Base-by-base conservation (phyloP, 37 sponge, comb jelly and placozoan genomes). In the Cladorhizidae sp. region DNA sequence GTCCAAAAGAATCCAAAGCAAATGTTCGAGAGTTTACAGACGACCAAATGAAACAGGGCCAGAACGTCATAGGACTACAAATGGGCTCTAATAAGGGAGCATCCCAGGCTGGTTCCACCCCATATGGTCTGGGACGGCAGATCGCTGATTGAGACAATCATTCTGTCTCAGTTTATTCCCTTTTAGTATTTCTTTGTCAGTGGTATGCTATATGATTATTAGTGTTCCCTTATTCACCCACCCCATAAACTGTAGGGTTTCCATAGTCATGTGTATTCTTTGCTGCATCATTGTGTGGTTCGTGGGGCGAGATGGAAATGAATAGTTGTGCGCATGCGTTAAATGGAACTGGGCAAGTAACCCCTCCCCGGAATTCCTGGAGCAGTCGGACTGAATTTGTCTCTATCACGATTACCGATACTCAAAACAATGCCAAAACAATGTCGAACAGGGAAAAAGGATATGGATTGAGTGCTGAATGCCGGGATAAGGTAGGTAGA, bases 81-180 rank as follows among this genome's bases (percentile, higher is more conserved):
- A 90, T 90, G 91, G 98, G 98, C 56, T 80, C 91, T 22, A 95
- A 92, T 79, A 86, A 91, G 75, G 98, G 98, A 52, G 98, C 98
- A 22, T 81, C 76, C 71, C 95, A 95, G 72, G 75, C 95, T 31
- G 98, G 98, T 0, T 73, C 79, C 82, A 93, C 78, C 26, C 59
- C 84, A 5, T 85, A 77, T 62, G 85, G 85, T 38, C 32, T 59
- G 42, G 63, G 64, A 35, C 78, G 85, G 23, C 85, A 85, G 45
- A 78, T 85, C 9, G 49, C 49, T 12, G 49, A 45, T 9, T 9
- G 8, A 45, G 49, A 45, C 49, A 45, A n/a, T n/a, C 49, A 45
- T 45, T 45, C 49, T 45, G 49, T 45, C 49, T 45, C 9, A 45
- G 49, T 45, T 45, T 45, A 12, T 45, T 45, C 9, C 9, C 9